These are phyloP conservation scores for Ypsolopha scabrella DNA, from an alignment of 2,888 invertebrate genomes.

Conservation along the genomic window DNA sequence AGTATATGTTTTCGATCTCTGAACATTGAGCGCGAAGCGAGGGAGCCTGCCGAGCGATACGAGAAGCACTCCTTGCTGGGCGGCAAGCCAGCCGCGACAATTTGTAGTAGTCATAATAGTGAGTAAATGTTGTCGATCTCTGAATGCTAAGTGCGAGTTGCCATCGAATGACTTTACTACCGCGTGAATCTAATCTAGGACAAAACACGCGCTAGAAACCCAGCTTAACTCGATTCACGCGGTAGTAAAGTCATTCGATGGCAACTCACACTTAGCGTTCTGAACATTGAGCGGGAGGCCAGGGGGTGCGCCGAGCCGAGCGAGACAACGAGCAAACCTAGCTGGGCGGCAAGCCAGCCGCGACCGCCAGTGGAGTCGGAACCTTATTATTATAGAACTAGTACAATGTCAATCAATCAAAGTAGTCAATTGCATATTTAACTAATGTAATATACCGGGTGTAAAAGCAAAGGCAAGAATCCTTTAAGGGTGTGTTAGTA, in stretches of 20 bases:
- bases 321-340: constrained; percentile 78
- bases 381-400: too few relatives aligned
- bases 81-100: constrained; percentile 53
- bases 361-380: constrained; percentile 27
- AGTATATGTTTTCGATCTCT: constrained; percentile 64
- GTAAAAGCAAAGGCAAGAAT: too few relatives aligned
- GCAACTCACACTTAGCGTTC: too few relatives aligned
- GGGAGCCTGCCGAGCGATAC: constrained; percentile 83
- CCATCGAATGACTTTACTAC: too few relatives aligned
- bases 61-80: constrained; percentile 74
- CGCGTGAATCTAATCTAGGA: too few relatives aligned
- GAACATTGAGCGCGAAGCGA: constrained; percentile 95
- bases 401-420: too few relatives aligned
- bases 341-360: constrained; percentile 59
- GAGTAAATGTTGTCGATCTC: constrained; percentile 14
- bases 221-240: too few relatives aligned
- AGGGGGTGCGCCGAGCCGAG: constrained; percentile 85
- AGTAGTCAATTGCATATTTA: too few relatives aligned
- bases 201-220: too few relatives aligned
- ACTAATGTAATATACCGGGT: too few relatives aligned
- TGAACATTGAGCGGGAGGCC: constrained; percentile 97
- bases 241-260: too few relatives aligned
- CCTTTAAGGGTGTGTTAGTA: too few relatives aligned
- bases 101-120: constrained; percentile 32
- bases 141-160: not conserved